Evolutionary conservation across 2,797 vertebrate species (phyloP).

Genomic region (Crocodylus rhombifer): DNA sequence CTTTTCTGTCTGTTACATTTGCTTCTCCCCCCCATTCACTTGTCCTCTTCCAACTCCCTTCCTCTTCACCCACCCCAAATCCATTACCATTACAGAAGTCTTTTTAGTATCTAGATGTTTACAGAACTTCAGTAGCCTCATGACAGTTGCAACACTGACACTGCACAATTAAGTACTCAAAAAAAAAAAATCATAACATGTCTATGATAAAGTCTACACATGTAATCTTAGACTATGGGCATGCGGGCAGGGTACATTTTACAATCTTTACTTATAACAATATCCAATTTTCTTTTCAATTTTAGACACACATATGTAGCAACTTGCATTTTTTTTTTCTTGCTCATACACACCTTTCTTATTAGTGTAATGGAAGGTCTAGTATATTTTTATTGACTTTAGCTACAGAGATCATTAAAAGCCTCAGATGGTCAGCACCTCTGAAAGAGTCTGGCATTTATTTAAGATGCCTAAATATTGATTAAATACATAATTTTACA

Average conservation of each 20-base stretch:
- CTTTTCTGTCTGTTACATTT: not conserved
- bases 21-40: not conserved
- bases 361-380: not conserved
- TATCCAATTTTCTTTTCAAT: too few species aligned
- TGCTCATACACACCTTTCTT: not conserved
- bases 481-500: not conserved
- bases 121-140: rapidly evolving
- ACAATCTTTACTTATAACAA: too few species aligned
- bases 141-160: not conserved
- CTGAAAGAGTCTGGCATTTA: not conserved
- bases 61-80: not conserved
- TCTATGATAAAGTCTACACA: not conserved
- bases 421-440: not conserved
- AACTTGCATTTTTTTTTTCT: not conserved
- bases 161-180: not conserved
- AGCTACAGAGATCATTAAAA: not conserved
- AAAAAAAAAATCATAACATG: not conserved
- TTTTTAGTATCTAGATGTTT: not conserved
- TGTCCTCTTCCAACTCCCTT: not conserved
- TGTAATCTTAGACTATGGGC: not conserved
- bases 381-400: not conserved
- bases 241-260: too few species aligned
- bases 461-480: not conserved
- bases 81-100: not conserved
- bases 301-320: not conserved